These are phyloP conservation scores for Pterostichus niger DNA, from an alignment of 2,888 invertebrate genomes.

Conservation along the genomic window DNA sequence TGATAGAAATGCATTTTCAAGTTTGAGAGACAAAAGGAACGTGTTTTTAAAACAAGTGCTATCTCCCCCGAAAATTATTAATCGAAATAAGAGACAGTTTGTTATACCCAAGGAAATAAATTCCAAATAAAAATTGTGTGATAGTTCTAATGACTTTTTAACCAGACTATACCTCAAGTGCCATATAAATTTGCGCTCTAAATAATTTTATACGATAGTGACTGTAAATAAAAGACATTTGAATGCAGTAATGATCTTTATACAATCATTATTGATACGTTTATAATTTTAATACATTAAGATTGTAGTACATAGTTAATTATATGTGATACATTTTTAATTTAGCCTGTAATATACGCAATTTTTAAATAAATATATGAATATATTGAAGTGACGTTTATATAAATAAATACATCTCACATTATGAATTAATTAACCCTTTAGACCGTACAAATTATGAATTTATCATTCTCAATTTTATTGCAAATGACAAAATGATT, in stretches of 20 bases:
- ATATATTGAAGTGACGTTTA: conserved; percentile 14
- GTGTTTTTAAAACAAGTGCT: conserved; percentile 81
- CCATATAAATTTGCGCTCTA: conserved; percentile 51
- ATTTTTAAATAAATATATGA: conserved; percentile 43
- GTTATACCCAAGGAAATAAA: conserved; percentile 75
- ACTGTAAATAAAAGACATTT: conserved; percentile 61
- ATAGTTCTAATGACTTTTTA: conserved; percentile 34
- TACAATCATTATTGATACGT: conserved; percentile 63
- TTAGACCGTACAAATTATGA: conserved; percentile 32
- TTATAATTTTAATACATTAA: conserved; percentile 59
- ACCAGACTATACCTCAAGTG: conserved; percentile 52
- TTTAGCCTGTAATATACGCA: conserved; percentile 47
- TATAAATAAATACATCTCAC: conserved; percentile 41
- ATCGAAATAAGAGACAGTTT: conserved; percentile 72
- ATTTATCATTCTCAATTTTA: conserved; percentile 8
- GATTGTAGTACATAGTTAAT: conserved; percentile 54
- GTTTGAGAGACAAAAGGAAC: conserved; percentile 79
- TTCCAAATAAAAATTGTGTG: conserved; percentile 75
- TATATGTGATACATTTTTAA: conserved; percentile 66
- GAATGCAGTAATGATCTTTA: conserved; percentile 65
- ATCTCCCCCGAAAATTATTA: conserved; percentile 80
- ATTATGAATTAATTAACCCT: conserved; percentile 39
- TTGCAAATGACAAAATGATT: neutral
- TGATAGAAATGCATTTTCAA: conserved; percentile 71
- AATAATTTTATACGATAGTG: conserved; percentile 34